These are phyloP conservation scores for Rhea pennata DNA, from an alignment of 2,113 vertebrate species.

Conservation along the genomic window DNA sequence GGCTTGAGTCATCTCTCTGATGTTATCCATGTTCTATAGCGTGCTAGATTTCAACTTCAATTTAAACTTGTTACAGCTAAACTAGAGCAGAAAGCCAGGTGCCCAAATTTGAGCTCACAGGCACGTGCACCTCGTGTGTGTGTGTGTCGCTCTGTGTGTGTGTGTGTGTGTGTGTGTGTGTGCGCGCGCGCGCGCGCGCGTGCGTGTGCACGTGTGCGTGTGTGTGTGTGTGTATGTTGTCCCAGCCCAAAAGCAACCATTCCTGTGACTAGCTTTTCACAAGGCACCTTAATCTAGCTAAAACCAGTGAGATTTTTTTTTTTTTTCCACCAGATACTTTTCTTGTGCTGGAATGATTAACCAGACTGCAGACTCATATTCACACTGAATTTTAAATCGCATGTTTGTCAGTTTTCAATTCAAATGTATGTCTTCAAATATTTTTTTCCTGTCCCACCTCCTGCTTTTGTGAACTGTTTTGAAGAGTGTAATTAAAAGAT, in stretches of 20 bases:
- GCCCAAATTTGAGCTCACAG: neutral
- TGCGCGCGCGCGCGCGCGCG: accelerated
- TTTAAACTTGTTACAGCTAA: neutral
- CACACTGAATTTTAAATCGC: neutral
- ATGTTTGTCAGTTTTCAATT: conserved; percentile 51
- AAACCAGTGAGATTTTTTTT: neutral
- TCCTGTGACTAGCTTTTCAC: neutral
- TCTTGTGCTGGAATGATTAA: neutral
- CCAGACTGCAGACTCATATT: neutral
- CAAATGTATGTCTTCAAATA: conserved; percentile 43
- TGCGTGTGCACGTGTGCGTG: neutral
- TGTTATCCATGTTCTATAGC: neutral
- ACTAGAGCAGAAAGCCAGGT: neutral
- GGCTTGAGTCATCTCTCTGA: conserved; percentile 10
- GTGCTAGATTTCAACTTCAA: neutral
- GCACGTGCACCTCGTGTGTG: neutral
- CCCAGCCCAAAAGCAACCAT: neutral
- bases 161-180: no score
- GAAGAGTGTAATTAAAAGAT: conserved; percentile 79
- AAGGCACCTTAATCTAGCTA: conserved; percentile 27
- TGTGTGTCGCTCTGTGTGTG: neutral
- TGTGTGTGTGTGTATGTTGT: neutral
- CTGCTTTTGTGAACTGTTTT: conserved; percentile 70
- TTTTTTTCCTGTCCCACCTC: conserved; percentile 56
- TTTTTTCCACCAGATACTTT: neutral